A percentile compares a stretch with the other conserved stretches of the same genome.
Evolutionary conservation across 2,797 vertebrate species (phyloP).

Genomic region (Pseudotriccus pelzelni): DNA sequence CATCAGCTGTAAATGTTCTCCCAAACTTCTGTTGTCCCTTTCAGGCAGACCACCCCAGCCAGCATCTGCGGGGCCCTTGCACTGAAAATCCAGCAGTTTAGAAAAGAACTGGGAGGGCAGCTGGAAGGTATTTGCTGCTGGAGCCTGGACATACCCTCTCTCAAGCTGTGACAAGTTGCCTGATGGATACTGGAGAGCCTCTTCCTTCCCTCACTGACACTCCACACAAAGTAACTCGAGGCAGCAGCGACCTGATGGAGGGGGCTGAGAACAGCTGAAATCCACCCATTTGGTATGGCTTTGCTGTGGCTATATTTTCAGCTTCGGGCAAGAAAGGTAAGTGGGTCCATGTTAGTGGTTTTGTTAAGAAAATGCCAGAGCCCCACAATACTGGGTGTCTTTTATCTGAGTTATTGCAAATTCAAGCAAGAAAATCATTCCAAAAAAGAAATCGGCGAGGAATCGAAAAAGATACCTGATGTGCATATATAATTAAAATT

Average conservation of each 20-base stretch:
- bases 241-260: background rate
- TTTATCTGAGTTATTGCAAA: background rate
- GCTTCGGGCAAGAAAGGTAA: background rate
- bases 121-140: background rate
- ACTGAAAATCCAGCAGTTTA: background rate
- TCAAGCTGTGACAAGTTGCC: background rate
- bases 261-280: background rate
- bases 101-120: background rate
- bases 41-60: background rate
- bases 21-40: background rate
- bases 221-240: fast-evolving
- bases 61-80: background rate
- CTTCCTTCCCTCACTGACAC: background rate
- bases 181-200: background rate
- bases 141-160: background rate
- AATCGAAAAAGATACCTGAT: background rate
- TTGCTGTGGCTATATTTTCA: background rate
- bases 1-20: background rate
- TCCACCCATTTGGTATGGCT: background rate
- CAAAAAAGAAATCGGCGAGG: background rate
- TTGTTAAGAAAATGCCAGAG: background rate
- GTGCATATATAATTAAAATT: background rate
- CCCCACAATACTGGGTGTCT: background rate
- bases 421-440: background rate
- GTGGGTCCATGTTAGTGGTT: background rate